A percentile compares a stretch with the other conserved stretches of the same genome.
phyloP scores from a whole-genome alignment of 2,113 vertebrate genomes.

The Pseudonaja textilis region DNA sequence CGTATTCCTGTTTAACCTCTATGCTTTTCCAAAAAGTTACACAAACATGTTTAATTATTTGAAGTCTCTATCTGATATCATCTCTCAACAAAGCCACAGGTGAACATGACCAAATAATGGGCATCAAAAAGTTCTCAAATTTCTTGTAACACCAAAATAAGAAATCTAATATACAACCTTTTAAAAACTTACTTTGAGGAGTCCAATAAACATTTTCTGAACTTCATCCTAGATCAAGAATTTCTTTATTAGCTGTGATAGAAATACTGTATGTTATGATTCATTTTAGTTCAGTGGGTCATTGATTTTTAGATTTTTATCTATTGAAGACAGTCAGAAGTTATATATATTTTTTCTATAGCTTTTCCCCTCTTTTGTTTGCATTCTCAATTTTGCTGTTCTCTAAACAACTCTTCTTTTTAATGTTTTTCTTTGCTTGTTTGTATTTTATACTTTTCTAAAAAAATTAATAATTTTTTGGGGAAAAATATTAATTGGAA shows the following conservation, averaged over 20 bases:
- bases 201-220: background rate
- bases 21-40: background rate
- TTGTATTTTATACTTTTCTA: background rate
- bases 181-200: background rate
- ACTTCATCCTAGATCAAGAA: background rate
- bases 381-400: background rate
- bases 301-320: background rate
- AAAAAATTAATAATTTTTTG: background rate
- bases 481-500: background rate
- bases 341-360: no score
- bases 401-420: background rate
- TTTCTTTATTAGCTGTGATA: background rate
- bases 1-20: background rate
- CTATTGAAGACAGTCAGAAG: no score
- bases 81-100: background rate
- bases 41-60: background rate
- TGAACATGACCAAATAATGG: background rate
- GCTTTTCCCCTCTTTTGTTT: background rate
- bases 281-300: background rate
- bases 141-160: background rate
- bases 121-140: background rate
- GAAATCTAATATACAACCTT: background rate
- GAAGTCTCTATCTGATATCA: background rate
- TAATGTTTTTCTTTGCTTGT: background rate
- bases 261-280: background rate